Percentiles rank a stretch among this genome's conserved stretches.
These are phyloP conservation scores for Drosophila monieri DNA, from an alignment of 2,888 invertebrate species.

Conservation along the genomic window DNA sequence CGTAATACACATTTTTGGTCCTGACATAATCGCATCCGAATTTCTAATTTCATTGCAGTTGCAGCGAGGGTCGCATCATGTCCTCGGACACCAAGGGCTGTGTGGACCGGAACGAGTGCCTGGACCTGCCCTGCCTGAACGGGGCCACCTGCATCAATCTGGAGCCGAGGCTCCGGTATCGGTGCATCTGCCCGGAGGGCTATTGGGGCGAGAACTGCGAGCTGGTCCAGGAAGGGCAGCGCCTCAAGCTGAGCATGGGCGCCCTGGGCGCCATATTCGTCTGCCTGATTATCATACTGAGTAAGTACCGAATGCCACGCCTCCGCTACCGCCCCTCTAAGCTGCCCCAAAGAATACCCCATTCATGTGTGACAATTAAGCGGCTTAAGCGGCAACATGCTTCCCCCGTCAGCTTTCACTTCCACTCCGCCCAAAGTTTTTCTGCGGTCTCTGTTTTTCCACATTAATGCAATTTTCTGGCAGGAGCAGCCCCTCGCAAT, in stretches of 20 bases:
- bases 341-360: slow-evolving; percentile 43
- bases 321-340: slow-evolving; percentile 43
- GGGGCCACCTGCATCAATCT: slow-evolving; percentile 96
- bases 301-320: slow-evolving; percentile 88
- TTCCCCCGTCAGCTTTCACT: background rate
- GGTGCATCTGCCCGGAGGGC: slow-evolving; percentile 95
- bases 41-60: slow-evolving; percentile 85
- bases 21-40: slow-evolving; percentile 18
- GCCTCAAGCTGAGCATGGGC: slow-evolving; percentile 97
- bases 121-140: slow-evolving; percentile 96
- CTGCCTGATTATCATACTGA: slow-evolving; percentile 97
- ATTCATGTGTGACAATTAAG: slow-evolving; percentile 64
- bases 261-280: slow-evolving; percentile 98
- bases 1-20: slow-evolving; percentile 16
- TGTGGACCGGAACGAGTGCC: slow-evolving; percentile 97
- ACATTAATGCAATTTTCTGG: slow-evolving; percentile 74
- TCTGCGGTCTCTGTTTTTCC: slow-evolving; percentile 53
- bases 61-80: slow-evolving; percentile 96
- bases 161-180: slow-evolving; percentile 93
- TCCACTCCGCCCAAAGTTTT: background rate
- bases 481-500: slow-evolving; percentile 43
- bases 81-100: slow-evolving; percentile 96
- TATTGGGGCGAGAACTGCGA: slow-evolving; percentile 98
- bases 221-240: slow-evolving; percentile 96
- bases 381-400: slow-evolving; percentile 66